phyloP scores from a whole-genome alignment of 2,113 vertebrate species.

The Leptodactylus fuscus region DNA sequence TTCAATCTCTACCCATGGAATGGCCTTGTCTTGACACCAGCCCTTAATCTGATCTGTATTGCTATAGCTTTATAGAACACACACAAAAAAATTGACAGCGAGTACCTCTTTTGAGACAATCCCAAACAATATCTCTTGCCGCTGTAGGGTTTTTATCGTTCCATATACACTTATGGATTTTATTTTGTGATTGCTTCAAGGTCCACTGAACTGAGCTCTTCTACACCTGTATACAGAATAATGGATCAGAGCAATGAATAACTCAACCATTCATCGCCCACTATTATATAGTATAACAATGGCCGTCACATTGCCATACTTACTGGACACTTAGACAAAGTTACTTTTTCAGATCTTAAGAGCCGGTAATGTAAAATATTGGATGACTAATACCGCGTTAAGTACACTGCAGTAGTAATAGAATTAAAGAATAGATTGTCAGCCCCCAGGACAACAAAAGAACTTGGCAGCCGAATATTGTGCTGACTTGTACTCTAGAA shows the following conservation, averaged over 20 bases:
- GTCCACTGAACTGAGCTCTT: too few species aligned
- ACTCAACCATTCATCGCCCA: not conserved
- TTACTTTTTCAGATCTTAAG: not conserved
- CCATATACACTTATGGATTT: too few species aligned
- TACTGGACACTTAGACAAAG: not conserved
- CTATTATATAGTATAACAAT: not conserved
- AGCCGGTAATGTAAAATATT: not conserved
- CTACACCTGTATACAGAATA: not conserved
- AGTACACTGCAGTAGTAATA: not conserved
- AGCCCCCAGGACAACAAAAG: slow-evolving; percentile 28
- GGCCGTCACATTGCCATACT: not conserved
- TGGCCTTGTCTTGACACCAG: too few species aligned
- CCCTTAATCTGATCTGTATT: too few species aligned
- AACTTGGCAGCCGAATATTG: not conserved
- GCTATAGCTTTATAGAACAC: too few species aligned
- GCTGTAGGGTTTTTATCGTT: too few species aligned
- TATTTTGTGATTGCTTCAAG: too few species aligned
- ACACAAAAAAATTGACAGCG: too few species aligned
- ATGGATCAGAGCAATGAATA: not conserved
- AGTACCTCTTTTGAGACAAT: too few species aligned
- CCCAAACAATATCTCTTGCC: too few species aligned
- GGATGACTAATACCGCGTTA: not conserved
- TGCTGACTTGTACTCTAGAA: slow-evolving; percentile 7
- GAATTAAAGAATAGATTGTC: not conserved
- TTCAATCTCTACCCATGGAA: too few species aligned